phyloP scores from a whole-genome alignment of 2,888 invertebrate genomes.

The Isotomurus palustris region DNA sequence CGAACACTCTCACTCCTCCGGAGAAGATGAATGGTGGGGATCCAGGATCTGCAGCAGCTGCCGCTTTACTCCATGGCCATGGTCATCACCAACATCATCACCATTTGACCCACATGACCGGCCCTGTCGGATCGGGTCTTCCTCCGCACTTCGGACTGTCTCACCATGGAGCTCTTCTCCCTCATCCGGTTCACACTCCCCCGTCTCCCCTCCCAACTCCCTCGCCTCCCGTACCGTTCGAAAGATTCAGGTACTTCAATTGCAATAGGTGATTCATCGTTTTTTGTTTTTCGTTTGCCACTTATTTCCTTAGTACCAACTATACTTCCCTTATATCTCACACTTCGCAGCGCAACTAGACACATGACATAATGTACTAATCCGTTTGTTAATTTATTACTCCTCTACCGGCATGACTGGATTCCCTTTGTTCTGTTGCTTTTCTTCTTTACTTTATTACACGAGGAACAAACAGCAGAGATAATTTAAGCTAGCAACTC shows the following conservation, averaged over 20 bases:
- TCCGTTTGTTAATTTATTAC: too few species aligned
- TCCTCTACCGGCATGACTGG: too few species aligned
- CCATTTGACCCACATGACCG: slow-evolving; percentile 48
- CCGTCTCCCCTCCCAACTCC: slow-evolving; percentile 62
- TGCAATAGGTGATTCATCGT: slow-evolving; percentile 4
- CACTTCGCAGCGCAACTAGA: too few species aligned
- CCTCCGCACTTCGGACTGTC: slow-evolving; percentile 73
- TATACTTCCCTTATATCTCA: too few species aligned
- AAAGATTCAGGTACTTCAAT: slow-evolving; percentile 47
- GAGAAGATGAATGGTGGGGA: slow-evolving; percentile 52
- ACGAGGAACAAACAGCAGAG: too few species aligned
- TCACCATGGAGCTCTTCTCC: slow-evolving; percentile 53
- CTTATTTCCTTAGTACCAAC: neutral
- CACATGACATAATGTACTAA: too few species aligned
- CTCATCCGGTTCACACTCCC: slow-evolving; percentile 71
- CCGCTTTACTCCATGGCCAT: neutral
- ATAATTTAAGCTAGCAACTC: too few species aligned
- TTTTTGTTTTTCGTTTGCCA: neutral
- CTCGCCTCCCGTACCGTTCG: slow-evolving; percentile 51
- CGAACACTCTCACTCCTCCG: slow-evolving; percentile 53
- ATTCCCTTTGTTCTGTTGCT: too few species aligned
- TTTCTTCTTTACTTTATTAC: too few species aligned
- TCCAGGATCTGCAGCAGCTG: slow-evolving; percentile 5
- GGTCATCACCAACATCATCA: slow-evolving; percentile 47
- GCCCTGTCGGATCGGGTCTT: slow-evolving; percentile 55